Evolutionary conservation across 23 tunicate genomes (phyloP), one percentile per base, ranked within the genome.

Genomic region (Halocynthia aurantium): DNA sequence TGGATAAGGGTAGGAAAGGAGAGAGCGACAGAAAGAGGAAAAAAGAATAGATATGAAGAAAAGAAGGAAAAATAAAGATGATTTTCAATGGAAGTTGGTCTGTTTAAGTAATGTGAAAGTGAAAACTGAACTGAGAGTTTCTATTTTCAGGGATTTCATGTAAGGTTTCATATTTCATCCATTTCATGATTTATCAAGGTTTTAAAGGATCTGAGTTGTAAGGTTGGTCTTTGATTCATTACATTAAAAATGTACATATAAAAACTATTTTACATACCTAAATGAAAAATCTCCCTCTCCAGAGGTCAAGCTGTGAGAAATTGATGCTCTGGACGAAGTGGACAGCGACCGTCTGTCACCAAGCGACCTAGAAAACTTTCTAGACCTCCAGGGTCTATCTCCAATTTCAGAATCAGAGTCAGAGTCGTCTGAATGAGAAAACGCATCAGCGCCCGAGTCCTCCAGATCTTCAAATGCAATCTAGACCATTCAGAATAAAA

Each of bases 391-490:
- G 8, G 76, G 20, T 6, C 57, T 22, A 0, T 44, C 51, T 4
- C 50, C 55, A 31, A 72, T 83, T 10, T 76, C 86, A 85, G 81
- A 85, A 52, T 79, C 85, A 17, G 83, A 57, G n/a, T 60, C 84
- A 50, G 57, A 81, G 50, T 67, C 84, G 8, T 78, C 85, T 22
- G 83, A 80, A 11, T 57, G 61, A 13, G 73, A 70, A 50, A 70
- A 69, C 17, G 22, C 75, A 0, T 80, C 87, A n/a, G 72, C 49
- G 55, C 86, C 97, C 1, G 97, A 91, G 19, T 91, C 97, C 52
- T 91, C 97, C 50, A 91, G 57, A 52, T 86, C 97, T 57, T 86
- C 97, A 62, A 91, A 77, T 7, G 97, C 86, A 64, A 69, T 76
- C 91, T 91, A 54, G 5, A 75, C 7, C 11, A 77, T 72, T 52